phyloP scores from a whole-genome alignment of 1,140 invertebrate species.

The Musca domestica region DNA sequence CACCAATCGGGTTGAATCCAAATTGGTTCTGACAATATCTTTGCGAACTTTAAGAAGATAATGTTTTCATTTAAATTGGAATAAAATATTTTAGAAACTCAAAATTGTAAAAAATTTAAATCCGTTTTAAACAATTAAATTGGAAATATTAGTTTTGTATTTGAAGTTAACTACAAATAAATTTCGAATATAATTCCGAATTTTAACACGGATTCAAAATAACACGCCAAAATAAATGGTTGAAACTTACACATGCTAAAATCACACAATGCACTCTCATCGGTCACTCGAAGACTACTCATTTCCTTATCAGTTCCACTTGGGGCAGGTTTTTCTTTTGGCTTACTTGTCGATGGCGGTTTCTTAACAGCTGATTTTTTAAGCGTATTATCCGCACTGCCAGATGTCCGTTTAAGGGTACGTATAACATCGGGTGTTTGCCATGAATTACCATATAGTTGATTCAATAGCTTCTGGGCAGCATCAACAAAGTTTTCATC shows the following conservation, averaged over 20 bases:
- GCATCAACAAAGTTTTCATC: conserved; percentile 33
- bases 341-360: neutral
- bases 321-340: neutral
- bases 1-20: conserved; percentile 42
- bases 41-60: conserved; percentile 33
- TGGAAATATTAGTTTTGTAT: too few species aligned
- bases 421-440: conserved; percentile 51
- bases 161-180: too few species aligned
- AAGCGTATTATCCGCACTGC: conserved; percentile 24
- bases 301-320: neutral
- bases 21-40: conserved; percentile 33
- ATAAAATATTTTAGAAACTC: too few species aligned
- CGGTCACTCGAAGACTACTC: neutral
- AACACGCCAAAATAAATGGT: neutral
- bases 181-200: neutral
- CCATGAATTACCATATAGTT: conserved; percentile 58
- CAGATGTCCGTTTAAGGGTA: conserved; percentile 38
- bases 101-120: too few species aligned
- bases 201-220: neutral
- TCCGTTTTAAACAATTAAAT: too few species aligned
- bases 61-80: too few species aligned
- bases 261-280: conserved; percentile 40
- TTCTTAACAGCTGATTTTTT: conserved; percentile 24
- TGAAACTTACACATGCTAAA: conserved; percentile 44
- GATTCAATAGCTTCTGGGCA: conserved; percentile 56